Evolutionary conservation across 2,888 invertebrate genomes (phyloP), one percentile per base, ranked within the genome.

Genomic region (Digitonthophagus gazella): DNA sequence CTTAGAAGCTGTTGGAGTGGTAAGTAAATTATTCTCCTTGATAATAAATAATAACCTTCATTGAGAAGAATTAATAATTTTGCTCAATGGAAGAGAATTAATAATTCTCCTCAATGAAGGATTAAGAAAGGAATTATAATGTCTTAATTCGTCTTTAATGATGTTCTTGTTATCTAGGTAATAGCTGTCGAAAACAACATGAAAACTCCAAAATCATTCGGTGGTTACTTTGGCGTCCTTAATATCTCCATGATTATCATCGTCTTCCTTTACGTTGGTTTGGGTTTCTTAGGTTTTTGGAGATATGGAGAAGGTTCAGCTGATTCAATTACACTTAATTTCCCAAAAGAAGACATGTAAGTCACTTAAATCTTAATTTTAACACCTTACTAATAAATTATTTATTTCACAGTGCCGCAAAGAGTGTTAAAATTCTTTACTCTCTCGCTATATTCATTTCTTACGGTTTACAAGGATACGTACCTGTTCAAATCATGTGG

Each of bases 1-100:
- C 0, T 88, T 98, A 76, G 98, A 98, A 86, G 97, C 97, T 67
- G 97, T 98, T 74, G 93, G 93, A 66, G 93, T 93, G 83, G 93
- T 94, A 81, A 87, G 91, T 86, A 73, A 68, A 22, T 44, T 3
- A n/a, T n/a, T n/a, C n/a, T n/a, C n/a, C n/a, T n/a, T n/a, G n/a
- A n/a, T n/a, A n/a, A n/a, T n/a, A 44, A 44, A 22, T 4, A 22
- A 22, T 22, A 22, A 22, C 22, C 22, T 57, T 8, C 5, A 44
- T 44, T 44, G 54, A 44, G 54, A 44, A 6, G 54, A 44, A 44
- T 8, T 44, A 44, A 44, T 44, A 44, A 44, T 8, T 44, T 8
- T 44, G n/a, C n/a, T n/a, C n/a, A n/a, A n/a, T n/a, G n/a, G n/a
- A n/a, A n/a, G n/a, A n/a, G n/a, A n/a, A n/a, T n/a, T n/a, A n/a